These are phyloP conservation scores for Piprites chloris DNA, from an alignment of 2,113 vertebrate genomes.

Conservation along the genomic window DNA sequence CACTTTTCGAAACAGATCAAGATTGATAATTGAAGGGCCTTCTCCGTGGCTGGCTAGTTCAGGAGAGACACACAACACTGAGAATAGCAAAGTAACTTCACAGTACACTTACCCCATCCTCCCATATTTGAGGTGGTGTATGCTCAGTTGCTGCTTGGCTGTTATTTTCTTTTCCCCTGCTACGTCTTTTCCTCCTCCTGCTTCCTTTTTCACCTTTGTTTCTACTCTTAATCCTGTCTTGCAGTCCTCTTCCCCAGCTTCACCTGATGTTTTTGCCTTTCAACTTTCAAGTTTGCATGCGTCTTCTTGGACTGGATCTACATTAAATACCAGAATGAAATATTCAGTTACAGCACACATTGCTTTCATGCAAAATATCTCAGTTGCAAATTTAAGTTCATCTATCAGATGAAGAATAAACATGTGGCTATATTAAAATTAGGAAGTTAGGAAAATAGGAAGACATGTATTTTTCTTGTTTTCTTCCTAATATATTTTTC, in stretches of 20 bases:
- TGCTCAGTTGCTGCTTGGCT: background rate
- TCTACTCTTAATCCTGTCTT: background rate
- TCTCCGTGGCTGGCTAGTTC: background rate
- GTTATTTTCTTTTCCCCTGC: background rate
- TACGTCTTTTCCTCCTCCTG: background rate
- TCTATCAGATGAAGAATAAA: background rate
- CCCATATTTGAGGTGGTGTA: background rate
- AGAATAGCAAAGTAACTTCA: background rate
- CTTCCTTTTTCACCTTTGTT: background rate
- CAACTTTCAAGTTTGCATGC: fast-evolving
- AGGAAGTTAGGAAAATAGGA: background rate
- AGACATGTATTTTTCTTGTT: background rate
- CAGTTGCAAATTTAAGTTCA: background rate
- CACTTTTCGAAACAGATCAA: background rate
- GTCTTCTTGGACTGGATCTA: background rate
- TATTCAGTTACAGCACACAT: background rate
- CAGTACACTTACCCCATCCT: background rate
- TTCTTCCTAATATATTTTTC: background rate
- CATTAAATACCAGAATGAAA: background rate
- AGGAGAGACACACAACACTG: background rate
- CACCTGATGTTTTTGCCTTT: background rate
- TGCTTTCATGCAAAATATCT: background rate
- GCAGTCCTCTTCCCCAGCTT: background rate
- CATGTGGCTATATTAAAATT: background rate
- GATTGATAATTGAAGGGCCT: background rate